Conservation (phyloP, 1,140 invertebrate species). For the Ostrea denselamellosa region DNA sequence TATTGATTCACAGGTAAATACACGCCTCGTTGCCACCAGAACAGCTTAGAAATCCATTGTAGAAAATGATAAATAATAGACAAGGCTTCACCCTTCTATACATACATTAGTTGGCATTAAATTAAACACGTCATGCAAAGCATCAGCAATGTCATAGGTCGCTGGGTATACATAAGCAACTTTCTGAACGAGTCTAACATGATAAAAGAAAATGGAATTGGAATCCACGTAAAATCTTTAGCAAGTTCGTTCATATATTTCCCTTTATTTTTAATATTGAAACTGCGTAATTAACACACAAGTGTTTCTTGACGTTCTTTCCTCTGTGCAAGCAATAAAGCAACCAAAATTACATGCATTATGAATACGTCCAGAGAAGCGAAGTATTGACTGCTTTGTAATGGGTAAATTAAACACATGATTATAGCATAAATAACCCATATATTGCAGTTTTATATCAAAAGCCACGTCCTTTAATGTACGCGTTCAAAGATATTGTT, state of each 20-base stretch:
- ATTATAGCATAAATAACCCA: neutral
- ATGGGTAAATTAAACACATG: neutral
- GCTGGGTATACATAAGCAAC: neutral
- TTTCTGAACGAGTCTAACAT: neutral
- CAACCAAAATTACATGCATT: neutral
- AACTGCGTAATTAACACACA: no score
- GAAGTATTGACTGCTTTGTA: neutral
- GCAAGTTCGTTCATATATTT: neutral
- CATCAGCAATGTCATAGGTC: neutral
- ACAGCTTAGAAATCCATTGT: neutral
- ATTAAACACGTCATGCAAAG: conserved; percentile 28
- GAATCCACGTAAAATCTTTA: neutral
- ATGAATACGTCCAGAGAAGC: neutral
- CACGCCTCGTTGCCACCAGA: neutral
- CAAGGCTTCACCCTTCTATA: conserved; percentile 6
- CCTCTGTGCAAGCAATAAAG: neutral
- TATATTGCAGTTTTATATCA: neutral
- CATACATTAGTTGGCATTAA: neutral
- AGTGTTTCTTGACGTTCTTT: neutral
- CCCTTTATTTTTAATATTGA: neutral
- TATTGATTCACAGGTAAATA: conserved; percentile 18
- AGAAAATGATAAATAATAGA: conserved; percentile 37
- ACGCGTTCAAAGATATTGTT: neutral
- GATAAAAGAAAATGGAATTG: neutral
- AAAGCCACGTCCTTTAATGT: neutral